These are phyloP conservation scores for Chaenodraco wilsoni DNA, from an alignment of 2,797 vertebrate species.

Conservation along the genomic window DNA sequence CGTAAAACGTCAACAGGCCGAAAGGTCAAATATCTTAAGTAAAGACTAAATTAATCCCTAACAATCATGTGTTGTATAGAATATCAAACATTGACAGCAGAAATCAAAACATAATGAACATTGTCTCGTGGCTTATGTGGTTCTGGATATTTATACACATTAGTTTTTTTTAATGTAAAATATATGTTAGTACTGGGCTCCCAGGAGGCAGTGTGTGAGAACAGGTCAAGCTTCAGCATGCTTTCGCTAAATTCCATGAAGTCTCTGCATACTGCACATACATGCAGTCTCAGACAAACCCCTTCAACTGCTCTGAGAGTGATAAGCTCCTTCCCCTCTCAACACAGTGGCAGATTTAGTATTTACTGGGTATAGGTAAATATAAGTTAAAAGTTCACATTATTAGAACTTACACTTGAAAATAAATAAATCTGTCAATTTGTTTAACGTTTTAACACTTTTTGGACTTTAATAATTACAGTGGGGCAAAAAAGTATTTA, in stretches of 20 bases:
- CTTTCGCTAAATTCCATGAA: conserved; percentile 2
- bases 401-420: too few relatives aligned
- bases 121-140: too few relatives aligned
- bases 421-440: neutral
- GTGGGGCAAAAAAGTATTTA: too few relatives aligned
- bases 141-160: neutral
- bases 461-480: neutral
- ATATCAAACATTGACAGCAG: neutral
- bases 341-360: neutral
- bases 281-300: neutral
- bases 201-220: neutral
- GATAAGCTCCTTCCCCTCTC: neutral
- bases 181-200: neutral
- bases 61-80: neutral
- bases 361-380: too few relatives aligned
- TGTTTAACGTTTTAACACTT: neutral
- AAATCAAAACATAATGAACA: too few relatives aligned
- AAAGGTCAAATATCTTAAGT: too few relatives aligned
- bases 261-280: conserved; percentile 29
- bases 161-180: neutral
- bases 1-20: too few relatives aligned
- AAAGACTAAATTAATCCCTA: too few relatives aligned
- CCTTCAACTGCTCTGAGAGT: too few relatives aligned
- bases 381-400: too few relatives aligned
- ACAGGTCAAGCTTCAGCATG: conserved; percentile 34